A percentile compares a stretch with the other conserved stretches of the same genome.
Evolutionary conservation across 2,113 vertebrate genomes (phyloP).

Genomic region (Nettapus auritus): DNA sequence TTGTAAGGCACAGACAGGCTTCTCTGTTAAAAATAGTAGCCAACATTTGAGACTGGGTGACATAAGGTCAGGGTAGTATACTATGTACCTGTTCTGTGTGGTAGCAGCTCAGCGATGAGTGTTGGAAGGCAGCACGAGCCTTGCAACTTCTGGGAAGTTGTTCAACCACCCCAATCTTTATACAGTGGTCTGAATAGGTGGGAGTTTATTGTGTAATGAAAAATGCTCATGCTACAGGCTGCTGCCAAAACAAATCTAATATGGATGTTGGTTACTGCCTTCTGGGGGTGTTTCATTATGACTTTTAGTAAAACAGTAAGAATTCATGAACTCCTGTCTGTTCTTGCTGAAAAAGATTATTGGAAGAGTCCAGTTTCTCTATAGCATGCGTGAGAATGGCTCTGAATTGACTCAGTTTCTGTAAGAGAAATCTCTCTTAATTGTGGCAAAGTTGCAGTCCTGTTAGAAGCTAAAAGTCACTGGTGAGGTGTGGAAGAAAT

Average conservation of each 20-base stretch:
- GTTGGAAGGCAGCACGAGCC: neutral
- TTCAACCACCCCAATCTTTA: neutral
- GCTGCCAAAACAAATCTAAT: neutral
- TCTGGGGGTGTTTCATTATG: neutral
- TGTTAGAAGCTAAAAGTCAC: neutral
- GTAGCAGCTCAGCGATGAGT: neutral
- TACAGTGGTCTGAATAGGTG: neutral
- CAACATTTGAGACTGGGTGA: neutral
- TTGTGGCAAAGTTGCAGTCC: neutral
- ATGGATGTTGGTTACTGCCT: neutral
- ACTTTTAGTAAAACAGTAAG: neutral
- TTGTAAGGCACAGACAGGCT: neutral
- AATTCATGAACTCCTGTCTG: neutral
- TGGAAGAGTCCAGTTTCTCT: neutral
- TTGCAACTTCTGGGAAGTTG: neutral
- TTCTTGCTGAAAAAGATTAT: neutral
- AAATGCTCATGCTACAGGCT: neutral
- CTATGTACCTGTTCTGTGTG: rapidly evolving
- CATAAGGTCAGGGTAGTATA: neutral
- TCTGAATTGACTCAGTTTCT: neutral
- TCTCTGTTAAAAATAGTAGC: constrained; percentile 20
- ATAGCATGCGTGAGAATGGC: neutral
- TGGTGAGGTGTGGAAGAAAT: neutral
- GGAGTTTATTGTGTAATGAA: neutral
- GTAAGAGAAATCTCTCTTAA: neutral